phyloP scores from a whole-genome alignment of 2,113 vertebrate species.

The Sterrhoptilus dennistouni region DNA sequence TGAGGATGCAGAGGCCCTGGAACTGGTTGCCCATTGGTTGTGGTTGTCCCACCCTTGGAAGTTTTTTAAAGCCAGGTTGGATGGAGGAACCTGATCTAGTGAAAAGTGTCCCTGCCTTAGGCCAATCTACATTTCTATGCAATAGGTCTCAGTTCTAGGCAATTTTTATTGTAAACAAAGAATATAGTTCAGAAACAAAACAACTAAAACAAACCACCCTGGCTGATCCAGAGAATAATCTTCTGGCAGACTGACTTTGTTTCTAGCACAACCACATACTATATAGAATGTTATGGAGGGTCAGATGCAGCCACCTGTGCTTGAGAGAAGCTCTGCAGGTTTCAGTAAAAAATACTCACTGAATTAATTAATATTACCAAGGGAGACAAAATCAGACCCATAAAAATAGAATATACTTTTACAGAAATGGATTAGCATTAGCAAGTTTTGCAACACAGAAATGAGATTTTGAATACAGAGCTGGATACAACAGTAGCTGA shows the following conservation, averaged over 20 bases:
- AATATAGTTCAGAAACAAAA: background rate
- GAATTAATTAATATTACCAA: background rate
- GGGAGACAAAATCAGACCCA: background rate
- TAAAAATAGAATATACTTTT: background rate
- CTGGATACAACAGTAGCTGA: background rate
- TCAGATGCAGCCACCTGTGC: rapidly evolving
- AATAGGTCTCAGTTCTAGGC: background rate
- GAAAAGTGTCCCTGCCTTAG: background rate
- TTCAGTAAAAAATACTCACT: background rate
- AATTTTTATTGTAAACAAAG: background rate
- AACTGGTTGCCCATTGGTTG: background rate
- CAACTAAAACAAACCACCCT: background rate
- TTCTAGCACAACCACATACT: background rate
- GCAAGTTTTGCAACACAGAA: background rate
- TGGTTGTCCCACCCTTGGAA: background rate
- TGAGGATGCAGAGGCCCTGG: background rate
- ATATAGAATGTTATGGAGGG: background rate
- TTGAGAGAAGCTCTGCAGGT: background rate
- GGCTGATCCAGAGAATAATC: background rate
- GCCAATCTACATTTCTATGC: background rate
- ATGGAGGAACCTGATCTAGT: background rate
- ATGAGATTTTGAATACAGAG: background rate
- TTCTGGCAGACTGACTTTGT: background rate
- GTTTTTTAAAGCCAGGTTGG: background rate
- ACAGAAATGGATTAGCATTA: background rate